Evolutionary conservation across 2,797 vertebrate genomes (phyloP), one percentile per base, ranked within the genome.

Genomic region (Protonibea diacanthus): DNA sequence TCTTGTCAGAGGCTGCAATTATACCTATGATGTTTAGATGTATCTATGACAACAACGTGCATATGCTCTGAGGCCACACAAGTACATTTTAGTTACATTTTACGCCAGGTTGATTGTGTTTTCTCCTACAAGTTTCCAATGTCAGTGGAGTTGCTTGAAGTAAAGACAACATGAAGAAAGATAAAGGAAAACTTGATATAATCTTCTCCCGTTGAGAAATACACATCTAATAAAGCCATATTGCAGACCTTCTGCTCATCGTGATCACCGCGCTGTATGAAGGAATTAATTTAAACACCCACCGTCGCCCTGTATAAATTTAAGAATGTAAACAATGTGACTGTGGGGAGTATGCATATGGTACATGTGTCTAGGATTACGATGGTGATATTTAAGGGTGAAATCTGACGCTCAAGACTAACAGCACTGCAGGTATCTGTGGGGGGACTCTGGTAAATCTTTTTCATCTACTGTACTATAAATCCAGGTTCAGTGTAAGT

Each of bases 211-310:
- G 29, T 48, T 48, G 3, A 18, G 7, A 51, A 65, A 52, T 5
- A 65, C 49, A 65, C 20, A 65, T 65, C 27, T 15, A 38, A 4
- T 29, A 51, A 40, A 52, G 12, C 63, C 47, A 65, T 51, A 52
- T n/a, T 33, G 61, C 25, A 48, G 44, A 48, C 45, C 45, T 63
- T 63, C 44, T 64, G 45, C 20, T 18, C 29, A 38, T 20, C 17
- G 15, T 48, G 45, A 52, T 23, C 4, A 4, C 23, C 1, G 42
- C 59, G 3, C n/a, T 15, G 11, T 49, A 14, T n/a, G 57, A n/a
- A 33, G 5, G 17, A 44, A 23, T 21, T 4, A 21, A 40, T 59
- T 40, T 21, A 59, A 59, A 44, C 38, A 61, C 15, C 15, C 13
- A 18, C 40, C 15, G 4, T 45, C 7, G 6, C 13, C 9, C 48